A percentile compares a stretch with the other conserved stretches of the same genome.
Evolutionary conservation across 1,140 invertebrate species (phyloP).

Genomic region (Patella vulgata): DNA sequence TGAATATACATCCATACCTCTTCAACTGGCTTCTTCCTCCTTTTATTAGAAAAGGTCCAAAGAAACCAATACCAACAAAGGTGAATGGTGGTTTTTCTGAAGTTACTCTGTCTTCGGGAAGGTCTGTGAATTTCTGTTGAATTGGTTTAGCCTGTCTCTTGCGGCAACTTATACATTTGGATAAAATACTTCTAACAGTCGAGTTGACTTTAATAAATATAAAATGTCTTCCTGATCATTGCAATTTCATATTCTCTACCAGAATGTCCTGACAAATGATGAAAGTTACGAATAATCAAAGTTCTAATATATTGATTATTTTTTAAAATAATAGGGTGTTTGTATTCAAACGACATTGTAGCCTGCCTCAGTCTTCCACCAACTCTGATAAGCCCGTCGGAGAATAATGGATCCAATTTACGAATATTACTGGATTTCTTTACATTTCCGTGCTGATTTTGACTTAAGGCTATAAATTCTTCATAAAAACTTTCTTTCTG

Average conservation of each 20-base stretch:
- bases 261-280: slow-evolving; percentile 9
- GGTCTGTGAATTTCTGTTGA: slow-evolving; percentile 29
- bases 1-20: slow-evolving; percentile 40
- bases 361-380: slow-evolving; percentile 17
- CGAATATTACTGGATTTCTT: slow-evolving; percentile 14
- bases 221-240: slow-evolving; percentile 7
- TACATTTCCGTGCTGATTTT: slow-evolving; percentile 1
- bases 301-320: slow-evolving; percentile 2
- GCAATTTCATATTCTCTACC: slow-evolving; percentile 13
- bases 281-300: slow-evolving; percentile 12
- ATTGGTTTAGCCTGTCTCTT: neutral
- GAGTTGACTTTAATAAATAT: slow-evolving; percentile 7
- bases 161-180: slow-evolving; percentile 2
- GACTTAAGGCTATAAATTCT: slow-evolving; percentile 8
- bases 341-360: slow-evolving; percentile 9
- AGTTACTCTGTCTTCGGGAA: slow-evolving; percentile 22
- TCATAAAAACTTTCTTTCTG: slow-evolving; percentile 6
- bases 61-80: slow-evolving; percentile 45
- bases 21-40: slow-evolving; percentile 24
- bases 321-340: slow-evolving; percentile 30
- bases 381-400: slow-evolving; percentile 18
- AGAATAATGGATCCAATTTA: slow-evolving; percentile 25
- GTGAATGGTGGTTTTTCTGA: slow-evolving; percentile 41
- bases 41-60: slow-evolving; percentile 47
- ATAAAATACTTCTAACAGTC: slow-evolving; percentile 5